Conservation (phyloP, 2,797 vertebrate species). For the Halcyon smyrnensis region DNA sequence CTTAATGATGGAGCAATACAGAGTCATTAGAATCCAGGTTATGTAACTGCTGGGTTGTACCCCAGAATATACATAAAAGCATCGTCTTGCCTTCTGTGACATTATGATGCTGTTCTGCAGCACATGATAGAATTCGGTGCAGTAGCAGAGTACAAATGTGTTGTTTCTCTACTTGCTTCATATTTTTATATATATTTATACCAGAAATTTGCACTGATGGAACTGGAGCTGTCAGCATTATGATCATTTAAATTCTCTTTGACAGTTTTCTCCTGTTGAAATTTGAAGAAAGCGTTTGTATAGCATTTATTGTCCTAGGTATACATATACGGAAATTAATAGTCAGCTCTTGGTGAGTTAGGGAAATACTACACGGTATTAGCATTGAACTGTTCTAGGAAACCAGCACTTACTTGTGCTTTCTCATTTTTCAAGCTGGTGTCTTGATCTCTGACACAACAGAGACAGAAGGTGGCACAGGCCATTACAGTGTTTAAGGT, state of each 20-base stretch:
- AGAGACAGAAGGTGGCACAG: neutral
- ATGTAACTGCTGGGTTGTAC: neutral
- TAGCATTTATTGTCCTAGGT: neutral
- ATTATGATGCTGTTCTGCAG: neutral
- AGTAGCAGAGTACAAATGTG: neutral
- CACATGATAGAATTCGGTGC: neutral
- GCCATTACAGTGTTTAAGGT: neutral
- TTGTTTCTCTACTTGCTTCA: neutral
- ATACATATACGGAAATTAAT: neutral
- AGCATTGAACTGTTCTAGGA: neutral
- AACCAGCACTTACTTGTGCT: neutral
- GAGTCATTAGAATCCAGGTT: constrained; percentile 11
- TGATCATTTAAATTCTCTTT: neutral
- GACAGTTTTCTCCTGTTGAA: neutral
- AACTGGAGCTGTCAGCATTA: neutral
- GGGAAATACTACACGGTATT: neutral
- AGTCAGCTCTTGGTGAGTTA: neutral
- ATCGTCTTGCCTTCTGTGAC: neutral
- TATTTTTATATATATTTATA: neutral
- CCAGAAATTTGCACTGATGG: neutral
- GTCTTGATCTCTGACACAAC: neutral
- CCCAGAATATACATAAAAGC: neutral
- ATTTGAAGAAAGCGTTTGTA: neutral
- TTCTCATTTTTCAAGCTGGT: neutral
- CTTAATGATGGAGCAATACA: neutral